Base-by-base conservation (phyloP, 1,140 invertebrate genomes). In the Fragariocoptes setiger region DNA sequence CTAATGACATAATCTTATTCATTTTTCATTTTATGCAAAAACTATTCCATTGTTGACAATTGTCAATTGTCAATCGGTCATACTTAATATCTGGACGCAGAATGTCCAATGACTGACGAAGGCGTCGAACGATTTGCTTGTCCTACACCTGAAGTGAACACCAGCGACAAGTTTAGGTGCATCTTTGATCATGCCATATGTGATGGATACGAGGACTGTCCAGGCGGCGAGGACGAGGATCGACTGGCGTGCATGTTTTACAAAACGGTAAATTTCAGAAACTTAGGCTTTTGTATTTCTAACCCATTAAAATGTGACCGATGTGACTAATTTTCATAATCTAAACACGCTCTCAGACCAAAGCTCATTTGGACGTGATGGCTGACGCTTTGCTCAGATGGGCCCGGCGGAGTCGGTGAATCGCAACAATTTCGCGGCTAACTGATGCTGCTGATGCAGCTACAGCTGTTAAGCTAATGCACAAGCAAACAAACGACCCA, bases 101-200 rank as follows among this genome's bases (percentile, higher is more conserved):
- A 88, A 57, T 90, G 82, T 61, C 79, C 79, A 42, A 69, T 75
- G 42, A 76, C 77, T 20, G 74, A 77, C 43, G 80, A 86, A 53
- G 78, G 77, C 42, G 80, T 85, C 73, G 79, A 85, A 54, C 64
- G 79, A 50, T 88, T 88, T 52, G 78, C 80, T 19, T 90, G 82
- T 60, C 82, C 82, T 14, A 74, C 75, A 15, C 72, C 79, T 1
- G 25, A 31, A 8, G 8, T 8, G 8, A 8, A 8, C 8, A n/a
- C n/a, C n/a, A n/a, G n/a, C n/a, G 80, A 88, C 59, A 59, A 70
- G 46, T 88, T 82, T 60, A 70, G 77, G 46, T 90, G 82, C 62
- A 86, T 90, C 59, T 80, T 86, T 58, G 82, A 86, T 62, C 79
- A 85, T 59, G 77, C 80, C 44, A 66, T 90, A 18, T 88, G 80